Evolutionary conservation across 1,140 invertebrate species (phyloP), one percentile per base, ranked within the genome.

Genomic region (Drosophila bocki): DNA sequence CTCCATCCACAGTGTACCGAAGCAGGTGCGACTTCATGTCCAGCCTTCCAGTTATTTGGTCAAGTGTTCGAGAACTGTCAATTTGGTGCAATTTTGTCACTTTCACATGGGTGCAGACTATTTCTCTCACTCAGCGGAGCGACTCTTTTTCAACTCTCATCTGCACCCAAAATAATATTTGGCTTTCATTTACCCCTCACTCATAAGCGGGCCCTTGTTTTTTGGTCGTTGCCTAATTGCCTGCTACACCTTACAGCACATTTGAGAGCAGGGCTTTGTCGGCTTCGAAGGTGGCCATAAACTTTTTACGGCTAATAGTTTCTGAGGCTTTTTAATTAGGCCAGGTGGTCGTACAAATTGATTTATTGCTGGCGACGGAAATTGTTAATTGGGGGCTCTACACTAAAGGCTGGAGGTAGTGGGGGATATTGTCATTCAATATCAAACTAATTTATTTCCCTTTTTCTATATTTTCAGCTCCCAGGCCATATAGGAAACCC

Each of bases 91-190:
- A 37, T 42, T 67, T 53, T 29, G 41, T 39, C 58, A 51, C 35
- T 70, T 37, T n/a, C 47, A 54, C 48, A 58, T 32, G 19, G n/a
- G 22, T 44, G 53, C 33, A 15, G 19, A 11, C 13, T n/a, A 15
- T 37, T 54, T 37, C 56, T 47, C 35, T 45, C n/a, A 26, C 4
- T 11, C 22, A 4, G 3, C 47, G 6, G 22, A 26, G 7, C 7
- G 1, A 29, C 54, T 42, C 33, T 61, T 42, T 39, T 58, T 12
- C 35, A 50, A 37, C 29, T 47, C 45, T 63, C 75, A 63, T 67
- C 56, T 76, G 42, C 58, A 47, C 33, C 45, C 47, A 53, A 64
- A 80, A 86, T 64, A 82, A 86, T 86, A 86, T 86, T 86, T 86
- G 50, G 35, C 64, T 87, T 79, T 56, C 79, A 79, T 68, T 69